Base-by-base conservation (phyloP, 2,113 vertebrate species). In the Falcunculus frontatus region DNA sequence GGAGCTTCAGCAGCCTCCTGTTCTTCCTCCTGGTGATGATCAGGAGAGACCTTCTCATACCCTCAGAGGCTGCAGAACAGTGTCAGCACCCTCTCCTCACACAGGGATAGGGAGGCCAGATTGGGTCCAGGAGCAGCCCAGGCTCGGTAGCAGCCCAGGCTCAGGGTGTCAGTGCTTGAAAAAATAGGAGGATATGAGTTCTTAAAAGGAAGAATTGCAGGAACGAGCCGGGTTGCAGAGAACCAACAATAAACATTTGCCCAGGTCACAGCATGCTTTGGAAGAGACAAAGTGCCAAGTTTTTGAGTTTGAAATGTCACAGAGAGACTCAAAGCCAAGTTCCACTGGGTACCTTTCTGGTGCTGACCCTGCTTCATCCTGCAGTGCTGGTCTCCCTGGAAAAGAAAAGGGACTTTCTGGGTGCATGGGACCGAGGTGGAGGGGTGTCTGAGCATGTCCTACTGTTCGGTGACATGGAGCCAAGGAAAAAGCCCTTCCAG, bases 171-270 rank as follows among this genome's bases (percentile, higher is more conserved):
- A 14, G 70, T 5, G 60, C 52, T 39, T 52, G 0, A 15, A 74
- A 81, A 93, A 93, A 82, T 50, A 80, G 77, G 87, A 96, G 81
- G 94, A 95, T 91, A 11, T 89, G 78, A 37, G n/a, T 81, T 91
- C 77, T 91, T 89, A 39, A 22, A 53, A 30, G 57, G 84, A 94
- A 95, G 65, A 97, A 95, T 65, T 55, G 49, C 84, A 93, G 74
- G 94, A 94, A 89, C 4, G 1, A 94, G 44, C 27, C n/a, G 60
- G 44, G 44, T 5, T n/a, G 25, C 81, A 65, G 57, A 32, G 15
- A 22, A 64, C 74, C 85, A 87, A 41, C 11, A 70, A 37, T 15
- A 21, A 7, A 16, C 20, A 32, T 27, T 84, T 67, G 22, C 64
- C 72, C 52, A 67, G 86, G 91, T 87, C 89, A 87, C 52, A 23